phyloP scores from a whole-genome alignment of 2,113 vertebrate genomes.

The Garra rufa region DNA sequence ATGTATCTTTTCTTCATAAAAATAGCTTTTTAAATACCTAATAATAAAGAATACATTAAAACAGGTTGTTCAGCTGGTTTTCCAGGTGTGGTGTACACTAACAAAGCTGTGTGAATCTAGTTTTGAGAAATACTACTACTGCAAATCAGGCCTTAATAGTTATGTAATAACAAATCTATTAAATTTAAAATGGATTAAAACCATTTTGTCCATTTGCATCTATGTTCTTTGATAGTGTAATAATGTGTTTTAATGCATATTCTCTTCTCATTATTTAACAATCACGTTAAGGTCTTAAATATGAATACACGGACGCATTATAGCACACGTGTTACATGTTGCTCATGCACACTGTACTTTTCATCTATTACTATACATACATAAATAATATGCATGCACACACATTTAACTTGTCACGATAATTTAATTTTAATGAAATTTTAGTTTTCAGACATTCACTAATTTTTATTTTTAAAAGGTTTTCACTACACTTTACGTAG shows the following conservation, averaged over 20 bases:
- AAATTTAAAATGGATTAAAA: too few species aligned
- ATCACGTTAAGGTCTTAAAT: background rate
- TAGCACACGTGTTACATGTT: background rate
- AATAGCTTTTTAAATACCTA: background rate
- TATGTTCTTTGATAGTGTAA: background rate
- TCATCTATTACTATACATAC: too few species aligned
- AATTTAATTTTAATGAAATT: background rate
- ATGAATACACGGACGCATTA: background rate
- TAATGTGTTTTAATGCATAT: background rate
- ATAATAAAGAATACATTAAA: background rate
- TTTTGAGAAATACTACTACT: background rate
- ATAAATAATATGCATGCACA: too few species aligned
- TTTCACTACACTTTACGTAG: background rate
- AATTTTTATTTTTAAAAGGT: background rate
- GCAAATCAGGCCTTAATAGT: background rate
- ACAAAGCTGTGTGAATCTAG: background rate
- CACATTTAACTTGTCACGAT: background rate
- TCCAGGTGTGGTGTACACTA: background rate
- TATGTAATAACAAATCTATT: background rate
- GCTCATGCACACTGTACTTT: too few species aligned
- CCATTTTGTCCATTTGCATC: background rate
- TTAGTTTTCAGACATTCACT: background rate
- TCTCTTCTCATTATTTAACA: background rate
- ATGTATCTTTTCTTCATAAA: background rate
- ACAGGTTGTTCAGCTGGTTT: background rate